Percentiles rank a stretch among this genome's conserved stretches.
Conservation (phyloP, 2,888 invertebrate genomes). For the Pollenia griseotomentosa region DNA sequence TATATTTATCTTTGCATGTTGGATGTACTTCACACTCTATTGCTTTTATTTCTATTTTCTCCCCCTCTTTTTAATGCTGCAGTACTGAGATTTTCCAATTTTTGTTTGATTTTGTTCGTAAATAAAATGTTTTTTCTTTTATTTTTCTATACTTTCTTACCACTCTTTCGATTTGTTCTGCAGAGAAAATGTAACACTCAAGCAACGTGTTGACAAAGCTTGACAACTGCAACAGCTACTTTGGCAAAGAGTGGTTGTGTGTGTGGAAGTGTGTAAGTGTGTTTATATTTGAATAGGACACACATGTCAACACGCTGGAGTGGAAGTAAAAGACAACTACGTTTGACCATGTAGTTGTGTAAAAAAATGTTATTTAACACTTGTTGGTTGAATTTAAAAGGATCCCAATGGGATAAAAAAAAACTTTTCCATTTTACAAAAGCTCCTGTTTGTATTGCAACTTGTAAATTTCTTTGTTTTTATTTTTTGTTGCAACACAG, state of each 20-base stretch:
- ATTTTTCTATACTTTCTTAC: not conserved
- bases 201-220: slow-evolving; percentile 55
- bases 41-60: not conserved
- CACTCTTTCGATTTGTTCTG: not conserved
- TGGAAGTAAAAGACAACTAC: slow-evolving; percentile 6
- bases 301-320: slow-evolving; percentile 1
- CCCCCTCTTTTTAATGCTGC: not conserved
- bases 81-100: slow-evolving; percentile 14
- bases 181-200: slow-evolving; percentile 7
- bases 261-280: not conserved
- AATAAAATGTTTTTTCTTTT: slow-evolving; percentile 19
- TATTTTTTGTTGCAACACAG: not conserved
- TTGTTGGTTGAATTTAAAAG: slow-evolving; percentile 48
- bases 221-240: slow-evolving; percentile 37
- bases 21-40: not conserved
- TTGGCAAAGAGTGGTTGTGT: not conserved
- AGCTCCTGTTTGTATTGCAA: not conserved
- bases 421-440: not conserved
- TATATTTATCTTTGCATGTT: not conserved
- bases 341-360: slow-evolving; percentile 28
- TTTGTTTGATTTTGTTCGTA: slow-evolving; percentile 26
- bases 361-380: slow-evolving; percentile 60
- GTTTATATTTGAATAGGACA: not conserved
- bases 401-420: slow-evolving; percentile 13
- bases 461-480: not conserved